Evolutionary conservation across 2,888 invertebrate species (phyloP).

Genomic region (Eulithis prunata): DNA sequence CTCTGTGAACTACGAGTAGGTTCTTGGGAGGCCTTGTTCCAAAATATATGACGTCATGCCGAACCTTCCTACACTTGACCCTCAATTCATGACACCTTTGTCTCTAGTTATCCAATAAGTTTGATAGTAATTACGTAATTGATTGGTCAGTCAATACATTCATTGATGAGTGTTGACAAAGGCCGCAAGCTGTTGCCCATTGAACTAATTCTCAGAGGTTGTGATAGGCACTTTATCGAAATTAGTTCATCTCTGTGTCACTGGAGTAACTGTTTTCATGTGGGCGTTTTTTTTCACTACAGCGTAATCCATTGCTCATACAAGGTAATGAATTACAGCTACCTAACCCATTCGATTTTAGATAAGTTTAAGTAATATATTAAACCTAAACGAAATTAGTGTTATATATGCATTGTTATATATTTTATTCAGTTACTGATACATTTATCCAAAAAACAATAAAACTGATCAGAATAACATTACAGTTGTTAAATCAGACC

Average conservation of each 20-base stretch:
- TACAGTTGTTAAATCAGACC: neutral
- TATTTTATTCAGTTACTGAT: conserved; percentile 15
- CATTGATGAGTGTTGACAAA: conserved; percentile 32
- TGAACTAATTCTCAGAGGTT: conserved; percentile 15
- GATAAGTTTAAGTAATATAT: neutral
- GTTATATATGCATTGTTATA: neutral
- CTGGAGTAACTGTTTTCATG: neutral
- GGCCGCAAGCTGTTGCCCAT: conserved; percentile 13
- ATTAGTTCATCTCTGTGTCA: conserved; percentile 19
- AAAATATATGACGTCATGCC: neutral
- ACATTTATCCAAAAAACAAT: neutral
- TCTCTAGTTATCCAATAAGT: conserved; percentile 20
- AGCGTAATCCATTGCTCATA: neutral
- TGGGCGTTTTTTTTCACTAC: neutral
- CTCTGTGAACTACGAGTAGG: too few species aligned
- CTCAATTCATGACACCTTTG: conserved; percentile 15
- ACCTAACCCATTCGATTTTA: too few species aligned
- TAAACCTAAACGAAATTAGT: neutral
- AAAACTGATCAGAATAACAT: conserved; percentile 1
- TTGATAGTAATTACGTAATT: conserved; percentile 13
- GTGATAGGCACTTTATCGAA: conserved; percentile 3
- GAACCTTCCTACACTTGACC: conserved; percentile 6
- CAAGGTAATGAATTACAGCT: too few species aligned
- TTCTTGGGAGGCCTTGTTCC: neutral
- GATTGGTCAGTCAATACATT: conserved; percentile 35